phyloP scores from a whole-genome alignment of 2,113 vertebrate species.

The Tenrec ecaudatus region DNA sequence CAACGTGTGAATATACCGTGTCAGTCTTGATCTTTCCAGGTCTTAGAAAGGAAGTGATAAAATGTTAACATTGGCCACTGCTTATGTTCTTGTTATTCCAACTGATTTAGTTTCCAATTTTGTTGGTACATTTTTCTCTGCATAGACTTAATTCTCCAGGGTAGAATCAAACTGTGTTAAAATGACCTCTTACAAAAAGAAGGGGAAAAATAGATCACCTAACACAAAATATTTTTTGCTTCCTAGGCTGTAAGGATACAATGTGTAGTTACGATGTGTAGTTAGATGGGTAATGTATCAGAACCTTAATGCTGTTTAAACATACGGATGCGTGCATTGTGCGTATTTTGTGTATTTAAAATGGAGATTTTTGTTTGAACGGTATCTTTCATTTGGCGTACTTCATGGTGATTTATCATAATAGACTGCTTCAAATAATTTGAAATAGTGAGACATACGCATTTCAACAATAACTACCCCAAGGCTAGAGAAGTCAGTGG shows the following conservation, averaged over 20 bases:
- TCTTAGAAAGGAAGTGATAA: slow-evolving; percentile 27
- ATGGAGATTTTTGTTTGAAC: slow-evolving; percentile 75
- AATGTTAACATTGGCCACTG: slow-evolving; percentile 47
- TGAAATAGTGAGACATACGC: slow-evolving; percentile 78
- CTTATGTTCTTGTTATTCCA: slow-evolving; percentile 57
- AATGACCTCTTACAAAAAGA: slow-evolving; percentile 70
- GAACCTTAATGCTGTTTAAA: slow-evolving; percentile 71
- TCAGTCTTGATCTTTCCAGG: slow-evolving; percentile 21
- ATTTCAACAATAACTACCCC: slow-evolving; percentile 84
- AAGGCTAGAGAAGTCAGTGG: slow-evolving; percentile 83
- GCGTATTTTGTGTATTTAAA: slow-evolving; percentile 79
- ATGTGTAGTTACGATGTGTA: background rate
- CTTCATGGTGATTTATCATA: slow-evolving; percentile 84
- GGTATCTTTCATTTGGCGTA: slow-evolving; percentile 80
- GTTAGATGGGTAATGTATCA: slow-evolving; percentile 62
- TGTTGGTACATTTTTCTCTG: slow-evolving; percentile 40
- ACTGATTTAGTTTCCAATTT: slow-evolving; percentile 63
- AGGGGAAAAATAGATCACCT: slow-evolving; percentile 64
- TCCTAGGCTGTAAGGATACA: slow-evolving; percentile 58
- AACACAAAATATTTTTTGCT: slow-evolving; percentile 63
- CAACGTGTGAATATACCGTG: slow-evolving; percentile 9
- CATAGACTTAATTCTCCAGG: slow-evolving; percentile 65
- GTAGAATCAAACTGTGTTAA: slow-evolving; percentile 64
- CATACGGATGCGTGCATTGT: slow-evolving; percentile 58
- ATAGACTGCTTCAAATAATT: slow-evolving; percentile 82